phyloP scores from a whole-genome alignment of 1,140 invertebrate species.

The Pogonognathellus flavescens region DNA sequence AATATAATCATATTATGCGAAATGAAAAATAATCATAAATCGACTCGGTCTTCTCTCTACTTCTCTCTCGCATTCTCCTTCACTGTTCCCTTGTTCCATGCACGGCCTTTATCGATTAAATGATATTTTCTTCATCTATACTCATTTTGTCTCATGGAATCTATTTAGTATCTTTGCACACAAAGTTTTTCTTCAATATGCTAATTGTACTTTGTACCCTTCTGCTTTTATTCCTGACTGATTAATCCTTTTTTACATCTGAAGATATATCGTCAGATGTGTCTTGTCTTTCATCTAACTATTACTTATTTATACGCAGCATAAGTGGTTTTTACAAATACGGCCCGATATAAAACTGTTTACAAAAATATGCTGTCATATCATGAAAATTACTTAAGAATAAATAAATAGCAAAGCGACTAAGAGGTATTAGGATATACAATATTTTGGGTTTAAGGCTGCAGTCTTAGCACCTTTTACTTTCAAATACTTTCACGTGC shows the following conservation, averaged over 20 bases:
- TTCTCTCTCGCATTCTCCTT: conserved; percentile 48
- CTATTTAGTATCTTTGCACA: conserved; percentile 9
- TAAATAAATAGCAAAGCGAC: too few relatives aligned
- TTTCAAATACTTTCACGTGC: too few relatives aligned
- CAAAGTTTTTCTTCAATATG: conserved; percentile 53
- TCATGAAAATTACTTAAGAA: too few relatives aligned
- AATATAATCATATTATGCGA: conserved; percentile 61
- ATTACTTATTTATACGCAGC: background rate
- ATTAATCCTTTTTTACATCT: too few relatives aligned
- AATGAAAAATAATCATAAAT: conserved; percentile 66
- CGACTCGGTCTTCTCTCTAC: conserved; percentile 56
- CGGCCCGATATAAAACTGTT: too few relatives aligned
- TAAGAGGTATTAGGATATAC: too few relatives aligned
- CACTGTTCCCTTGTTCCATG: conserved; percentile 21
- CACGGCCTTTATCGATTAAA: conserved; percentile 61
- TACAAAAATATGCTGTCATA: too few relatives aligned
- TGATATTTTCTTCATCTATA: conserved; percentile 58
- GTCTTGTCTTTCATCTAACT: background rate
- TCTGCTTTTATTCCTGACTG: too few relatives aligned
- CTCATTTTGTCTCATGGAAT: conserved; percentile 25
- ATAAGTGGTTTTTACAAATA: too few relatives aligned
- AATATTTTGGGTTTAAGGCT: too few relatives aligned
- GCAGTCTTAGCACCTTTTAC: too few relatives aligned
- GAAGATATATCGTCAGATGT: too few relatives aligned
- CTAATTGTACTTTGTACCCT: background rate